Percentiles rank a stretch among this genome's conserved stretches.
These are phyloP conservation scores for Melanotaenia boesemani DNA, from an alignment of 2,797 vertebrate species.

Conservation along the genomic window DNA sequence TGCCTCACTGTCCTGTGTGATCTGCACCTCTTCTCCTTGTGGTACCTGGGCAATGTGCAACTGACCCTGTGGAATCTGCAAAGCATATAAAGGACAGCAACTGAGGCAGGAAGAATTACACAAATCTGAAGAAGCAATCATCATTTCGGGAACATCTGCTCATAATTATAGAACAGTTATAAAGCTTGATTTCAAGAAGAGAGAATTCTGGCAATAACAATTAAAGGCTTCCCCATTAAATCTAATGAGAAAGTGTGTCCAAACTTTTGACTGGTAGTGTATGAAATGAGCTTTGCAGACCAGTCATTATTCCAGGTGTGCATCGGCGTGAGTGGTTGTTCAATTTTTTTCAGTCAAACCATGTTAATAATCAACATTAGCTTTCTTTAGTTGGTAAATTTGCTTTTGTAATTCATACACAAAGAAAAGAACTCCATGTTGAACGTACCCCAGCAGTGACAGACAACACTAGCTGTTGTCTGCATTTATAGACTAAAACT, in stretches of 20 bases:
- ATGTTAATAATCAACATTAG: not conserved
- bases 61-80: constrained; percentile 95
- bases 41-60: constrained; percentile 99
- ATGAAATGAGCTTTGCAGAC: no score
- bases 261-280: no score
- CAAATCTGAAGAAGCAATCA: not conserved
- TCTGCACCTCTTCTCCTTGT: constrained; percentile 98
- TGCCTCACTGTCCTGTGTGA: constrained; percentile 99
- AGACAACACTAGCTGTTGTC: not conserved
- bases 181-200: not conserved
- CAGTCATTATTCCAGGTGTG: not conserved
- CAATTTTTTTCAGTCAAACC: not conserved
- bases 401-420: not conserved
- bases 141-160: not conserved
- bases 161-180: not conserved
- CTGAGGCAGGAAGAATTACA: not conserved
- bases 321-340: not conserved
- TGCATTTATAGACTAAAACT: not conserved
- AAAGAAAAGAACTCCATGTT: not conserved
- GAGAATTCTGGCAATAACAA: no score
- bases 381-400: not conserved
- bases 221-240: no score
- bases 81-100: constrained; percentile 29
- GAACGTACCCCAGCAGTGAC: not conserved
- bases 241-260: no score